phyloP scores from a whole-genome alignment of 2,888 invertebrate species.

The Diplazon laetatorius region DNA sequence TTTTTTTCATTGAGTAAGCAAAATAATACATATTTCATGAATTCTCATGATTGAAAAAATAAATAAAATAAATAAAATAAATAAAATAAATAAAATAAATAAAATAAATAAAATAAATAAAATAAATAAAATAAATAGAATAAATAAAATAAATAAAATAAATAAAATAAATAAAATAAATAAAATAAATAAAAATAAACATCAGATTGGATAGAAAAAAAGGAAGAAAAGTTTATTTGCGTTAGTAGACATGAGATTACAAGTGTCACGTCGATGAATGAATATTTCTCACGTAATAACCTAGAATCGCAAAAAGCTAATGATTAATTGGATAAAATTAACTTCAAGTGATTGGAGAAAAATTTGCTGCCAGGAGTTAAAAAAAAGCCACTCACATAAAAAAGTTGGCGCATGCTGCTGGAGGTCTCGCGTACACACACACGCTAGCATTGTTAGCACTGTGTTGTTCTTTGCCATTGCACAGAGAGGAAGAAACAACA shows the following conservation, averaged over 20 bases:
- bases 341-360: conserved; percentile 30
- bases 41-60: no score
- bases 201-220: background rate
- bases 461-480: conserved; percentile 58
- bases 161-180: no score
- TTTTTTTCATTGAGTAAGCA: conserved; percentile 7
- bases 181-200: no score
- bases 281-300: conserved; percentile 16
- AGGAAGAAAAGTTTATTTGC: no score
- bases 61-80: no score
- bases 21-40: background rate
- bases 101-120: no score
- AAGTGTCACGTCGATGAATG: background rate
- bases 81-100: no score
- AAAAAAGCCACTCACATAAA: conserved; percentile 61
- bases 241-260: background rate
- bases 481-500: conserved; percentile 65
- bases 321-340: conserved; percentile 36
- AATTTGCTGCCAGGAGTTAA: conserved; percentile 47
- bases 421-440: conserved; percentile 35
- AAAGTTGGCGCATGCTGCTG: conserved; percentile 57
- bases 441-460: conserved; percentile 40
- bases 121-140: no score
- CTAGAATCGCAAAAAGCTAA: background rate
- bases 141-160: no score